phyloP scores from a whole-genome alignment of 1,140 invertebrate species.

The Drosophila bifasciata region DNA sequence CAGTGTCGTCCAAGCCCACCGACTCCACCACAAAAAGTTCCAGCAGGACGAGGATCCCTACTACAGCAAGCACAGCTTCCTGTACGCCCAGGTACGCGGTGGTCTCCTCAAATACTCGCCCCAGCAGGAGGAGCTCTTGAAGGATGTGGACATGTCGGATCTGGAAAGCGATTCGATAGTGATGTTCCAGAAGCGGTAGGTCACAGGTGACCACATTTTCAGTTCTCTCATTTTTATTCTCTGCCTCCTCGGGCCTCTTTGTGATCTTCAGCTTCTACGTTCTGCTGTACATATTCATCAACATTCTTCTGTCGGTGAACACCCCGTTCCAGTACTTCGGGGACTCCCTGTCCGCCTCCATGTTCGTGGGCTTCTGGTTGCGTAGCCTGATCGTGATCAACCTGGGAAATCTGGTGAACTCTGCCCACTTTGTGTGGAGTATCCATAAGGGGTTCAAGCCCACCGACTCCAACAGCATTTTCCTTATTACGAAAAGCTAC shows the following conservation, averaged over 20 bases:
- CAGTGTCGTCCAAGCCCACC: slow-evolving; percentile 92
- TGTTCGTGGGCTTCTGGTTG: slow-evolving; percentile 89
- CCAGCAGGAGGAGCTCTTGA: slow-evolving; percentile 88
- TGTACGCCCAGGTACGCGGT: slow-evolving; percentile 92
- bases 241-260: not conserved
- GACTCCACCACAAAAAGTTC: slow-evolving; percentile 95
- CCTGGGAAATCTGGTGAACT: slow-evolving; percentile 89
- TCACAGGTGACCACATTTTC: not conserved
- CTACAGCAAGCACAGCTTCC: slow-evolving; percentile 93
- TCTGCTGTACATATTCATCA: slow-evolving; percentile 87
- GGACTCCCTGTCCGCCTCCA: slow-evolving; percentile 86
- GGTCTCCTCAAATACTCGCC: slow-evolving; percentile 89
- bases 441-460: slow-evolving; percentile 89
- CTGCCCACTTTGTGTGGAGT: slow-evolving; percentile 89
- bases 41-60: slow-evolving; percentile 96
- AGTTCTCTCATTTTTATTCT: too few relatives aligned
- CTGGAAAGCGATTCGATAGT: slow-evolving; percentile 93
- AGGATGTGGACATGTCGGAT: slow-evolving; percentile 93
- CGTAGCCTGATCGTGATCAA: slow-evolving; percentile 87
- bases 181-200: slow-evolving; percentile 92
- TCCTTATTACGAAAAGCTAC: slow-evolving; percentile 89
- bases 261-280: slow-evolving; percentile 88
- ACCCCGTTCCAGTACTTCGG: slow-evolving; percentile 90
- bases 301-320: slow-evolving; percentile 89
- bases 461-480: slow-evolving; percentile 89